These are phyloP conservation scores for Nannobrachium achirus DNA, from an alignment of 2,113 vertebrate genomes.

Conservation along the genomic window DNA sequence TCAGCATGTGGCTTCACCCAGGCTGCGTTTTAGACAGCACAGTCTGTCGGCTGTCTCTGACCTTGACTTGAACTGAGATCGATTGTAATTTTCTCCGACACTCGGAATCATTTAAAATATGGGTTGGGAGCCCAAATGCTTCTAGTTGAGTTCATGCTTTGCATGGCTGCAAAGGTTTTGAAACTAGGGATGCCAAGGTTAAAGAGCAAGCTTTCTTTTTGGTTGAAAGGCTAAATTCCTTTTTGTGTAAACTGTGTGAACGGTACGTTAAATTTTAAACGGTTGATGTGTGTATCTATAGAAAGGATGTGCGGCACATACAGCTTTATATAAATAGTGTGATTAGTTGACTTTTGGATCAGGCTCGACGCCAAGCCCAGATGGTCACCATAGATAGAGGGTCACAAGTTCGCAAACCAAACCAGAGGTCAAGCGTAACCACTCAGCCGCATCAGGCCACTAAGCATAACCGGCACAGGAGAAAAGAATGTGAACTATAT, in stretches of 20 bases:
- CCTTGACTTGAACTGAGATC: slow-evolving; percentile 39
- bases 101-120: background rate
- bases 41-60: slow-evolving; percentile 40
- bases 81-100: slow-evolving; percentile 16
- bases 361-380: background rate
- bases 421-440: background rate
- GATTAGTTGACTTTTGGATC: slow-evolving; percentile 16
- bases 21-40: slow-evolving; percentile 27
- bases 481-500: slow-evolving; percentile 24
- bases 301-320: background rate
- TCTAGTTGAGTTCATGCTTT: background rate
- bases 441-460: background rate
- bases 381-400: background rate
- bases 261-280: background rate
- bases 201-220: background rate
- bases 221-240: background rate
- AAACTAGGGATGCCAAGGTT: background rate
- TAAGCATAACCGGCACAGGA: slow-evolving; percentile 8
- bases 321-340: slow-evolving; percentile 12
- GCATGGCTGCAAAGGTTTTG: background rate
- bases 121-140: background rate
- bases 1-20: slow-evolving; percentile 67
- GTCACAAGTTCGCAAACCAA: background rate
- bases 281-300: background rate
- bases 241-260: slow-evolving; percentile 8